A percentile compares a stretch with the other conserved stretches of the same genome.
Evolutionary conservation across 2,113 vertebrate genomes (phyloP).

Genomic region (Origma solitaria): DNA sequence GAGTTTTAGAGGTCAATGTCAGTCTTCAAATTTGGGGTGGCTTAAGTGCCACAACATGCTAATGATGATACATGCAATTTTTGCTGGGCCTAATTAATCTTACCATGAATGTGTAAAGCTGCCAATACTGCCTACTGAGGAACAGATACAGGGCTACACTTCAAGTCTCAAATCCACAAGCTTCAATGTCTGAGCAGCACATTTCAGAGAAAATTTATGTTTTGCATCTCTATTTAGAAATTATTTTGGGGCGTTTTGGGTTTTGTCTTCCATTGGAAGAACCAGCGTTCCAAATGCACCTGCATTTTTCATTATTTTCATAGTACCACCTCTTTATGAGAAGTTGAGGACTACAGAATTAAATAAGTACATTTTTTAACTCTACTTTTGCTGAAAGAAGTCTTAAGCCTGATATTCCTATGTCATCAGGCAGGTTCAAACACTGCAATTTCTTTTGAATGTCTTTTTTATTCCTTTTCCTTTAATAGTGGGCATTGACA

Average conservation of each 20-base stretch:
- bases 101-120: neutral
- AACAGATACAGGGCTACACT: neutral
- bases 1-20: neutral
- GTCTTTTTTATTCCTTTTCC: neutral
- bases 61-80: neutral
- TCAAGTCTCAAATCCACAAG: neutral
- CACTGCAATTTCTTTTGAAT: rapidly evolving
- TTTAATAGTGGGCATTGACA: neutral
- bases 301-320: neutral
- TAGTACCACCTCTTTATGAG: neutral
- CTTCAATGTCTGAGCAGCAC: neutral
- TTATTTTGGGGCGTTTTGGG: no score
- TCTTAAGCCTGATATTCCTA: neutral
- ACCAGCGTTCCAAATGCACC: neutral
- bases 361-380: neutral
- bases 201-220: neutral
- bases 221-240: neutral
- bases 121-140: neutral
- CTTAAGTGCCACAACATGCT: neutral
- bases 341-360: neutral
- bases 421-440: neutral
- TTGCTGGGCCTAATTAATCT: neutral
- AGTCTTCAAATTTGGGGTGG: neutral
- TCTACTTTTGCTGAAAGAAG: neutral
- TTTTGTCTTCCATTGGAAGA: neutral